Evolutionary conservation across 2,797 vertebrate genomes (phyloP).

Genomic region (Spheniscus humboldti): DNA sequence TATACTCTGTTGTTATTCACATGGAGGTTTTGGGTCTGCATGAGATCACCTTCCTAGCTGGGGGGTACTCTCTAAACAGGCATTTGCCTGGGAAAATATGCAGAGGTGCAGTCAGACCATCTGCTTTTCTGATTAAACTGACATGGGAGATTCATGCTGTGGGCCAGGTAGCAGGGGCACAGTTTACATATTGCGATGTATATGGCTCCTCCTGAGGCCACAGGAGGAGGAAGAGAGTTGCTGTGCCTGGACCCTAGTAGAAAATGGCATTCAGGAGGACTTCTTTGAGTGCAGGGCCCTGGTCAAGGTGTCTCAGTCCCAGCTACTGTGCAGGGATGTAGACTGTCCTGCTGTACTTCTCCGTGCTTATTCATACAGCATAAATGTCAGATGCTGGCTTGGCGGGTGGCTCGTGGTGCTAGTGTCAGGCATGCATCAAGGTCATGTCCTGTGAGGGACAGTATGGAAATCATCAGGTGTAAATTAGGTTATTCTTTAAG

Average conservation of each 20-base stretch:
- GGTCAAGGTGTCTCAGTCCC: not conserved
- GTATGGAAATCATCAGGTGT: not conserved
- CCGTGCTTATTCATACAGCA: fast-evolving
- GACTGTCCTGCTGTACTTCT: not conserved
- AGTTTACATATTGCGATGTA: not conserved
- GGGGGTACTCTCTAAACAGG: not conserved
- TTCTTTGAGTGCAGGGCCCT: not conserved
- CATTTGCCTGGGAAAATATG: not conserved
- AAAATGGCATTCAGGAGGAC: not conserved
- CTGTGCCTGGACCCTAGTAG: not conserved
- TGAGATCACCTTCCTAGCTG: not conserved
- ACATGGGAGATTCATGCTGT: not conserved
- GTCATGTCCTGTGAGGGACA: not conserved
- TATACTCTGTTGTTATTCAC: not conserved
- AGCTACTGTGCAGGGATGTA: not conserved
- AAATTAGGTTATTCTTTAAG: not conserved
- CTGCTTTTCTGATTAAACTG: not conserved
- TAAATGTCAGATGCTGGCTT: not conserved
- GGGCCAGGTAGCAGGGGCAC: not conserved
- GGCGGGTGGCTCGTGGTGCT: fast-evolving
- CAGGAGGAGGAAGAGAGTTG: not conserved
- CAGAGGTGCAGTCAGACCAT: not conserved
- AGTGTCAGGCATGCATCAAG: too few relatives aligned
- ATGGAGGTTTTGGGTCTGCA: not conserved
- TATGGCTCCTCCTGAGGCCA: not conserved